Base-by-base conservation (phyloP, 1,140 invertebrate species). In the Potamilus streckersoni region DNA sequence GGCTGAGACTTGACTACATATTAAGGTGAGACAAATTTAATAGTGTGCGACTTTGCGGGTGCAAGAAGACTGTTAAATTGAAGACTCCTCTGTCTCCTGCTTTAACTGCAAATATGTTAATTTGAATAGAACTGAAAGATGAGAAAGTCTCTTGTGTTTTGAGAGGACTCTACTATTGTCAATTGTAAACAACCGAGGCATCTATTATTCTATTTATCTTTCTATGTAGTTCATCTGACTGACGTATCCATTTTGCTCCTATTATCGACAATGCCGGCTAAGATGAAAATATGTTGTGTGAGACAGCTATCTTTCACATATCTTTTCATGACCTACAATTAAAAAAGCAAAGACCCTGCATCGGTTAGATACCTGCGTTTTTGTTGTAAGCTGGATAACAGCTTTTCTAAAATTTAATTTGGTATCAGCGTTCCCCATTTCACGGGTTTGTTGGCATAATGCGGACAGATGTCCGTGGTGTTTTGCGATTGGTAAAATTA, bases 361-460 rank as follows among this genome's bases (percentile, higher is more conserved):
- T 38, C 38, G 38, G 15, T 56, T 56, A 65, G 87, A 90, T 91
- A 97, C 96, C 93, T 97, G 95, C 76, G 95, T 96, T 92, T 98
- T 98, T 4, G 97, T 96, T 70, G 97, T 98, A 56, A 99, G 91
- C 87, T 99, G 96, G 69, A 99, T 95, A 69, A 99, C 97, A 83
- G 97, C 97, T 92, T 98, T 98, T 77, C 97, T 93, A 92, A 98
- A 99, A 91, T 97, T 98, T 71, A 98, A 91, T 92, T 99, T 99
- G 62, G 97, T 98, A 90, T 99, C 97, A 60, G 96, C 93, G 92
- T 98, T 99, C 84, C 98, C 98, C 98, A 99, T 99, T 78, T 66
- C 78, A 76, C 56, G 57, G 67, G 56, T 65, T 68, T 75, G 71
- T 77, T 77, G 74, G 75, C 70, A 70, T 69, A 75, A 72, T 74